Percentiles rank a stretch among this genome's conserved stretches.
Conservation (phyloP, 2,113 vertebrate species). For the Plecturocebus donacophilus region DNA sequence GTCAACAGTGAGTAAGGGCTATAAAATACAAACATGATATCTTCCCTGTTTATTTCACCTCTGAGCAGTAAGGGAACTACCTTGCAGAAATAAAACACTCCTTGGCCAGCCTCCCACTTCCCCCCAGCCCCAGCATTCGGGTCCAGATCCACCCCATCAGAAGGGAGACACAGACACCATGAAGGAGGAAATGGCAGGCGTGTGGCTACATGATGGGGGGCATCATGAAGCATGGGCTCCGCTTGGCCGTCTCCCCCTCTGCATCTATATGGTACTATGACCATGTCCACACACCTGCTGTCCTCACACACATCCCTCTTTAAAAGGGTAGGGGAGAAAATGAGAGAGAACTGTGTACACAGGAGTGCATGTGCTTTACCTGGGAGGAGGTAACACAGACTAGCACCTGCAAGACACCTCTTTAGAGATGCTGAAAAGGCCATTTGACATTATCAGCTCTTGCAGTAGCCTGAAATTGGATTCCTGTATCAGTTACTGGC, state of each 20-base stretch:
- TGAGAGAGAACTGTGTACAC: neutral
- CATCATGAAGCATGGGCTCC: neutral
- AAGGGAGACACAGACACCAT: neutral
- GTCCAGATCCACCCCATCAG: neutral
- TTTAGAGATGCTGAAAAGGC: neutral
- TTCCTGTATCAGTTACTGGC: neutral
- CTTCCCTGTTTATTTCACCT: neutral
- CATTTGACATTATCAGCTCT: neutral
- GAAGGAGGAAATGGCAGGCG: neutral
- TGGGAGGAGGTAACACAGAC: neutral
- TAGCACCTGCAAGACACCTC: neutral
- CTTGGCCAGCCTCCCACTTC: neutral
- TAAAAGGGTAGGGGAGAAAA: rapidly evolving
- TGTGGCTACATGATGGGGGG: no score
- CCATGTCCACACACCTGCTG: neutral
- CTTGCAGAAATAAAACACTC: neutral
- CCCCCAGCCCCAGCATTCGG: neutral
- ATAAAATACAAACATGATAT: neutral
- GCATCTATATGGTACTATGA: neutral
- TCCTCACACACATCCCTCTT: neutral
- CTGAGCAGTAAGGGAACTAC: neutral
- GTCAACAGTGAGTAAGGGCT: neutral
- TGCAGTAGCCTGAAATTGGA: neutral
- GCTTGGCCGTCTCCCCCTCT: neutral
- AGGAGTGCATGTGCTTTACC: neutral